Conservation (phyloP, 2,888 invertebrate species). For the Pristionchus entomophagus region DNA sequence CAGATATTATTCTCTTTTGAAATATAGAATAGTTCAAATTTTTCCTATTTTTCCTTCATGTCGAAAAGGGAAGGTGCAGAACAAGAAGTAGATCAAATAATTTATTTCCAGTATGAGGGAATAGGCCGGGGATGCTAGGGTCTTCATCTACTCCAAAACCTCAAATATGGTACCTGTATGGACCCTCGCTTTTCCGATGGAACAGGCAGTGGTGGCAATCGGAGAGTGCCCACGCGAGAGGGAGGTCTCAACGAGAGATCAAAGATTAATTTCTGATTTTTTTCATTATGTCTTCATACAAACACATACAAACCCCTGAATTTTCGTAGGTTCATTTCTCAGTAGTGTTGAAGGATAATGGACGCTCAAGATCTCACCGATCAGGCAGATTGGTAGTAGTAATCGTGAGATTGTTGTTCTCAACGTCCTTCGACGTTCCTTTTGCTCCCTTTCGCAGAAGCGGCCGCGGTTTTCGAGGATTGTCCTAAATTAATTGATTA, state of each 20-base stretch:
- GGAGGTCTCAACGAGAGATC: slow-evolving; percentile 7
- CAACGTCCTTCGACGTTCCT: slow-evolving; percentile 20
- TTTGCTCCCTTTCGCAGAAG: neutral
- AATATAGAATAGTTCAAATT: too few species aligned
- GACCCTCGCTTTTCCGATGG: slow-evolving; percentile 24
- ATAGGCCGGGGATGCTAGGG: too few species aligned
- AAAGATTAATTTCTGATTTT: neutral
- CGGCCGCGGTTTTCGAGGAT: slow-evolving; percentile 52
- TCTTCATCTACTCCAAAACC: too few species aligned
- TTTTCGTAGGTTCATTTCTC: neutral
- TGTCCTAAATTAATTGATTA: slow-evolving; percentile 52
- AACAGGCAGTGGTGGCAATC: slow-evolving; percentile 21
- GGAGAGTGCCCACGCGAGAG: slow-evolving; percentile 27
- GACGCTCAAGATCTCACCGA: slow-evolving; percentile 10
- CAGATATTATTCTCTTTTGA: neutral
- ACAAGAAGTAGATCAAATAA: too few species aligned
- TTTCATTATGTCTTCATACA: neutral
- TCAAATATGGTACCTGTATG: too few species aligned
- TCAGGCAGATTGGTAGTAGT: neutral
- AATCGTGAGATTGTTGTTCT: slow-evolving; percentile 37
- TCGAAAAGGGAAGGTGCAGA: too few species aligned
- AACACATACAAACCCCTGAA: neutral
- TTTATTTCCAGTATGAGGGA: too few species aligned
- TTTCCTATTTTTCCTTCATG: too few species aligned
- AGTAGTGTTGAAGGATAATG: neutral